Base-by-base conservation (phyloP, 1,140 invertebrate genomes). In the Potamilus streckersoni region DNA sequence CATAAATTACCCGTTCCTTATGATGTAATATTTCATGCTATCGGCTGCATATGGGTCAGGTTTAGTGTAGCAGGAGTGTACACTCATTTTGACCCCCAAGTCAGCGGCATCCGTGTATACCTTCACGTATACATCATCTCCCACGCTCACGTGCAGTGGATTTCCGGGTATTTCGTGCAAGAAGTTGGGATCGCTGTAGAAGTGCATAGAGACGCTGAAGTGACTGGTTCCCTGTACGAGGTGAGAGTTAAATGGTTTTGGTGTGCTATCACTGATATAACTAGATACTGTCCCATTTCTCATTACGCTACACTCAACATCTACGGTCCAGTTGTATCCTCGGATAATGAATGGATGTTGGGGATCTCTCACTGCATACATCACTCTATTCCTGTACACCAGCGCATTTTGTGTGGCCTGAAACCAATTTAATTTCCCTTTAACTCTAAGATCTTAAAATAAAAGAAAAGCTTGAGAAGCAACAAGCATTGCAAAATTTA, bases 171-270 rank as follows among this genome's bases (percentile, higher is more conserved):
- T 49, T 27, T 66, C 64, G 14, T 49, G 6, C 16, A 23, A 14
- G 20, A 67, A 73, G 72, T 73, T 73, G 23, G 72, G 64, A 61
- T 73, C 72, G 56, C 58, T 20, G 64, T 67, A 73, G 61, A 67
- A 68, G 12, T 57, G 20, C 55, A 73, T 73, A 58, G 59, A 61
- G 5, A 67, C 57, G 1, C 57, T 20, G 31, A 49, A 67, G 64
- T 73, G 72, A 60, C 72, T 68, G 13, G 38, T 66, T 17, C 72
- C 72, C 11, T 64, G 27, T 20, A 74, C 64, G 2, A 20, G 56
- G n/a, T 23, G 23, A 62, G 6, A 49, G 11, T 49, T 49, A 0
- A 49, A 49, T 6, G 38, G 38, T 49, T 49, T 11, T 6, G 6
- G 38, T 49, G 38, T 49, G 38, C 11, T 49, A 11, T 49, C 6